Conservation (phyloP, 2,888 invertebrate genomes). For the Thymelicus acteon region DNA sequence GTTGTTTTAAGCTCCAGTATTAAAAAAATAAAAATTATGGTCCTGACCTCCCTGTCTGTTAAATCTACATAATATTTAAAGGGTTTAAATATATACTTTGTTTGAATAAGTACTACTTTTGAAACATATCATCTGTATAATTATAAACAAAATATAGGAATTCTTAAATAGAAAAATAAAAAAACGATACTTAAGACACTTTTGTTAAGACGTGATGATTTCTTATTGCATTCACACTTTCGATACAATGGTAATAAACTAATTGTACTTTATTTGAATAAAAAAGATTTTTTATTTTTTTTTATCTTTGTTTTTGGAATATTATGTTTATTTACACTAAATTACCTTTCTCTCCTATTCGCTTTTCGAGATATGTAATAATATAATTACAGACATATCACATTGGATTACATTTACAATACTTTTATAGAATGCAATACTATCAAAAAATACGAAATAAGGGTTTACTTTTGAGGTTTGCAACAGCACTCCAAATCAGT, state of each 20-base stretch:
- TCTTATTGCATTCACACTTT: conserved; percentile 23
- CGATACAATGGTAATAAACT: conserved; percentile 34
- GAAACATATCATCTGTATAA: conserved; percentile 15
- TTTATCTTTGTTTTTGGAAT: conserved; percentile 34
- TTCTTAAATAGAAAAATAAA: conserved; percentile 24
- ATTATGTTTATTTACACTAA: conserved; percentile 24
- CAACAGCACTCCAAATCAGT: not conserved
- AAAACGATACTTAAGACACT: conserved; percentile 18
- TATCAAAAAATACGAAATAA: not conserved
- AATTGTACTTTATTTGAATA: conserved; percentile 50
- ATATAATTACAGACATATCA: conserved; percentile 54
- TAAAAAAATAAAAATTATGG: conserved; percentile 4
- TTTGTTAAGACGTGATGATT: not conserved
- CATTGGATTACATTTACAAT: conserved; percentile 52
- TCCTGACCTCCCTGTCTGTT: conserved; percentile 4
- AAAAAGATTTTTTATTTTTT: conserved; percentile 43
- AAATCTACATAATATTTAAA: not conserved
- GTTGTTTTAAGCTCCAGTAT: conserved; percentile 20
- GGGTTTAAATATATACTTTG: not conserved
- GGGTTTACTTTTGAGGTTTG: not conserved
- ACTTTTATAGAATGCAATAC: conserved; percentile 4
- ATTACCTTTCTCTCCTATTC: conserved; percentile 6
- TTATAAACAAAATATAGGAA: conserved; percentile 16
- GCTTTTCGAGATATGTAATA: conserved; percentile 55
- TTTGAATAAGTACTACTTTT: not conserved